Percentiles rank a stretch among this genome's conserved stretches.
Conservation (phyloP, 2,797 vertebrate species). For the Rachycentron canadum region DNA sequence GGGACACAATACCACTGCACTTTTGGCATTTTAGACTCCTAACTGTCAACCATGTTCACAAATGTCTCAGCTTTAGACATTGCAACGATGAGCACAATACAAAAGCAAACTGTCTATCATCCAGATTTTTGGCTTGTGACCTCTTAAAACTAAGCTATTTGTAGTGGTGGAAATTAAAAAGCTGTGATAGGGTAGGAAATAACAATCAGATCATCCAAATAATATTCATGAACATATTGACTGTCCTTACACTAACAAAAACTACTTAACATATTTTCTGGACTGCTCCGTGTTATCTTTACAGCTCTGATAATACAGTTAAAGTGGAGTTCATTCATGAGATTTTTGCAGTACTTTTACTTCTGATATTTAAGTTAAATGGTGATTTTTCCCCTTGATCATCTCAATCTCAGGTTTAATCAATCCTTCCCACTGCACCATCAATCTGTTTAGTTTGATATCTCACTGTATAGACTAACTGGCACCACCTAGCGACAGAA, state of each 20-base stretch:
- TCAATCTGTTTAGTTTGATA: not conserved
- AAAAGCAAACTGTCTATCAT: not conserved
- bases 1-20: not conserved
- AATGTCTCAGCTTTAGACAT: not conserved
- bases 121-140: not conserved
- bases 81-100: not conserved
- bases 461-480: conserved; percentile 10
- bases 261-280: too few species aligned
- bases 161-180: not conserved
- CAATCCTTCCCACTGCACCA: not conserved
- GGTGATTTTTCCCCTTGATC: too few species aligned
- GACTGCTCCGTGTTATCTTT: too few species aligned
- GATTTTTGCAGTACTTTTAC: too few species aligned
- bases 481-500: conserved; percentile 64
- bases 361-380: too few species aligned
- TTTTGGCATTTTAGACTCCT: not conserved
- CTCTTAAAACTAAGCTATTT: not conserved
- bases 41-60: not conserved
- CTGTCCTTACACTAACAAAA: too few species aligned
- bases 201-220: too few species aligned
- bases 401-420: not conserved
- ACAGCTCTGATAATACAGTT: too few species aligned
- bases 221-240: too few species aligned
- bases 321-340: too few species aligned
- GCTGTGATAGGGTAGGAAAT: too few species aligned